Percentiles rank a stretch among this genome's conserved stretches.
phyloP scores from a whole-genome alignment of 2,888 invertebrate species.

The Leptopterna dolabrata region DNA sequence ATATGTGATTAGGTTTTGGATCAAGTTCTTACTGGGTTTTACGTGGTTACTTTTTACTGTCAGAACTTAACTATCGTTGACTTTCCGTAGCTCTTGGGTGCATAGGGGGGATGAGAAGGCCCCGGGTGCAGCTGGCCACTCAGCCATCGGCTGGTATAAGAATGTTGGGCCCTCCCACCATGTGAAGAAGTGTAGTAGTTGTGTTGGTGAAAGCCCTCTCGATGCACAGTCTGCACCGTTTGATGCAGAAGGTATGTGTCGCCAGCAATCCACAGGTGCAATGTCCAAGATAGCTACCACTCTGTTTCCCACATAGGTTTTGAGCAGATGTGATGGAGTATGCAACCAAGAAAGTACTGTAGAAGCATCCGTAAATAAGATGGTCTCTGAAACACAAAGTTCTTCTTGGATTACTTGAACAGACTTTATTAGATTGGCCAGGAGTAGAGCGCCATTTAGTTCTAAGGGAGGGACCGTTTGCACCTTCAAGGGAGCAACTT shows the following conservation, averaged over 20 bases:
- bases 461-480: background rate
- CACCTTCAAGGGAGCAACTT: no score
- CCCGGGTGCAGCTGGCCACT: no score
- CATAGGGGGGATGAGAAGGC: background rate
- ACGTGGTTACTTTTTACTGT: background rate
- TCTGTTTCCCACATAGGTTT: no score
- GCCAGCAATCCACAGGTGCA: background rate
- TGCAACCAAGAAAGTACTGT: conserved; percentile 62
- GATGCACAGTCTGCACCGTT: no score
- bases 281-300: background rate
- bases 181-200: background rate
- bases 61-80: background rate
- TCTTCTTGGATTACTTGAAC: background rate
- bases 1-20: background rate
- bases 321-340: no score
- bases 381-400: background rate
- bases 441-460: no score
- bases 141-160: no score
- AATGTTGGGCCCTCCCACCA: background rate
- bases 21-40: background rate
- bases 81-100: background rate
- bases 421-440: background rate
- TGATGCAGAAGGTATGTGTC: no score
- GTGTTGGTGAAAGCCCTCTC: no score
- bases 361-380: conserved; percentile 58